These are phyloP conservation scores for Rhynchonycteris naso DNA, from an alignment of 2,797 vertebrate genomes.

Conservation along the genomic window DNA sequence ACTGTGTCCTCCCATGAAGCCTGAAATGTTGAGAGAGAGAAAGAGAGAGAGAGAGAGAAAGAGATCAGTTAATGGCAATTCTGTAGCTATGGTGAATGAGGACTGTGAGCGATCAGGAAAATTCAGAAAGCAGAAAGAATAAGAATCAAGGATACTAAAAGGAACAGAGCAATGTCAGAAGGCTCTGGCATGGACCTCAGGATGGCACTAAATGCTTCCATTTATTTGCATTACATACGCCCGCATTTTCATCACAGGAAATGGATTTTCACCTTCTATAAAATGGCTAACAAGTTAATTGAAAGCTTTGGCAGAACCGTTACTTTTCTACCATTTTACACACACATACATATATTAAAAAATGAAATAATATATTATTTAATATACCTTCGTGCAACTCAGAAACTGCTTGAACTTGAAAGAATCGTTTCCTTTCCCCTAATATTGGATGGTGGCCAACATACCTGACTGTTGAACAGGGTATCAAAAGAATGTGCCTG, in stretches of 20 bases:
- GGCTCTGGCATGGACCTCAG: neutral
- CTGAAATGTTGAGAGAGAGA: neutral
- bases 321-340: neutral
- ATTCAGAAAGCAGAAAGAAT: neutral
- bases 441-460: neutral
- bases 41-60: neutral
- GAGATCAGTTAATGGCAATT: neutral
- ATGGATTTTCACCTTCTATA: neutral
- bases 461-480: neutral
- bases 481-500: constrained; percentile 38
- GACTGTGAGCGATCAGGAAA: neutral
- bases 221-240: neutral
- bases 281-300: neutral
- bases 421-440: neutral
- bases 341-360: neutral
- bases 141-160: neutral
- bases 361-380: too few relatives aligned
- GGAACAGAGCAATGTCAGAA: neutral
- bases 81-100: neutral
- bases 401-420: neutral
- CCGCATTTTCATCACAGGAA: neutral
- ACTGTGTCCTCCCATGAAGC: neutral
- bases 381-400: neutral
- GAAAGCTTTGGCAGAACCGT: neutral
- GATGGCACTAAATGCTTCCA: neutral